Conservation (phyloP, 2,888 invertebrate genomes). For the Scrobipalpa atriplicella region DNA sequence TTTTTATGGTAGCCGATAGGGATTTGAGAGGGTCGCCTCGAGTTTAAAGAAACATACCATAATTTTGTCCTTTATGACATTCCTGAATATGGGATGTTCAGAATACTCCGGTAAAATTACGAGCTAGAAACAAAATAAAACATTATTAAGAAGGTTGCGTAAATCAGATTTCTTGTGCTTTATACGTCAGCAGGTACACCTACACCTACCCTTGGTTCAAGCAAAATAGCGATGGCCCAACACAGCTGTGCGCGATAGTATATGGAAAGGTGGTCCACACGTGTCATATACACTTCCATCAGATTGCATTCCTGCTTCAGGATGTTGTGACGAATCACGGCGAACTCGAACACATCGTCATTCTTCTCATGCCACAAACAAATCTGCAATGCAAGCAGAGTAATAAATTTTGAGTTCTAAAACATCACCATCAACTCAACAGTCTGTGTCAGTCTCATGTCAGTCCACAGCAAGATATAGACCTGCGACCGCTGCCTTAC, state of each 20-base stretch:
- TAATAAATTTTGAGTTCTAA: no score
- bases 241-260: constrained; percentile 71
- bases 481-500: no score
- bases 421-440: no score
- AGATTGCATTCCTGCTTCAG: constrained; percentile 59
- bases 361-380: constrained; percentile 58
- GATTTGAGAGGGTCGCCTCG: no score
- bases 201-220: constrained; percentile 63
- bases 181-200: background rate
- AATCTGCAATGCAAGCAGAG: constrained; percentile 45
- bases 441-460: no score
- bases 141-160: background rate
- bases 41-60: constrained; percentile 51
- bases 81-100: constrained; percentile 45
- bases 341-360: constrained; percentile 50
- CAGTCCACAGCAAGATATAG: no score
- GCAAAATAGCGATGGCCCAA: constrained; percentile 66
- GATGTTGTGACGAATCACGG: constrained; percentile 46
- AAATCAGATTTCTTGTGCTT: no score
- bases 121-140: background rate
- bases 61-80: constrained; percentile 67
- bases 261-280: constrained; percentile 48
- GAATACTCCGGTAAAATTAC: constrained; percentile 54
- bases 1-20: background rate
- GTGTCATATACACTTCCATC: constrained; percentile 43